These are phyloP conservation scores for Lepus oiostolus DNA, from an alignment of 2,797 vertebrate genomes.

Conservation along the genomic window DNA sequence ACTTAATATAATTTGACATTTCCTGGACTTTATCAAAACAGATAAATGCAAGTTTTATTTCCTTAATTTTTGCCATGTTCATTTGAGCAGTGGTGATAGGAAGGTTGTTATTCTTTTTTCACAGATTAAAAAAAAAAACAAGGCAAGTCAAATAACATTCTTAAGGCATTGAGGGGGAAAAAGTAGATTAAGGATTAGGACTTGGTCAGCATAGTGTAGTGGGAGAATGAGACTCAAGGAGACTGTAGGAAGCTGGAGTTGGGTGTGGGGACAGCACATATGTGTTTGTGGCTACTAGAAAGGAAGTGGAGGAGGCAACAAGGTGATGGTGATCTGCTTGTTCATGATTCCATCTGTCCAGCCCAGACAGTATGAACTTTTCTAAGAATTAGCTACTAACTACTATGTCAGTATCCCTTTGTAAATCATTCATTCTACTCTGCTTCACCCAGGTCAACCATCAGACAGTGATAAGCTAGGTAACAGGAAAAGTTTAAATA, in stretches of 20 bases:
- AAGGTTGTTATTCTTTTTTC: conserved; percentile 25
- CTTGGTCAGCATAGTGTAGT: neutral
- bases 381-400: neutral
- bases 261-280: neutral
- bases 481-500: no score
- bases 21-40: conserved; percentile 40
- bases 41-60: conserved; percentile 36
- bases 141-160: neutral
- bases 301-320: neutral
- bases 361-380: neutral
- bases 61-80: neutral
- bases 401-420: no score
- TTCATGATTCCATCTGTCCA: neutral
- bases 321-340: neutral
- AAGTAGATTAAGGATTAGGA: neutral
- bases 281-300: neutral
- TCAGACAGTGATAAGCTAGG: no score
- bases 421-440: no score
- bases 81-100: neutral
- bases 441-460: no score
- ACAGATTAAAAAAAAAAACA: neutral
- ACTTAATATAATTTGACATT: conserved; percentile 39
- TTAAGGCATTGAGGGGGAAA: neutral
- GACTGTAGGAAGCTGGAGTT: neutral
- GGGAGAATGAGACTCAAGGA: neutral